Base-by-base conservation (phyloP, 1,140 invertebrate genomes). In the Neotoxoptera formosana region DNA sequence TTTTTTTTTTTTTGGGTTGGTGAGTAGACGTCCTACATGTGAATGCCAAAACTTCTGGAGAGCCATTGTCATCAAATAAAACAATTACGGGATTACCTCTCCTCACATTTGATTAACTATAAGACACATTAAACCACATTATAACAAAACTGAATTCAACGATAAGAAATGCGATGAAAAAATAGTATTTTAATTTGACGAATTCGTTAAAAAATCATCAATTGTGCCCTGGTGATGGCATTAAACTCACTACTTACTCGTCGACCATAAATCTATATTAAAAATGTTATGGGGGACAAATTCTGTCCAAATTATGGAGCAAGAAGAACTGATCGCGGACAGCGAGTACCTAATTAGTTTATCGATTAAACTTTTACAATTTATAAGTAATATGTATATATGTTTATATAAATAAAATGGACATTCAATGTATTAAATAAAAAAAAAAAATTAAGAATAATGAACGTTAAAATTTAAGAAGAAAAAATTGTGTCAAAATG, bases 71-170 rank as follows among this genome's bases (percentile, higher is more conserved):
- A 7, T n/a, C 56, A 20, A 90, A 45, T 30, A 60, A 41, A 20
- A 51, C 25, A n/a, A 41, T 21, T 14, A 23, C 25, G 7, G 1
- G 11, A 0, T 67, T 67, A 41, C 89, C 89, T 8, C 53, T 90
- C 9, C 56, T 90, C 14, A 90, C 89, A 14, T 90, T 90, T 30
- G 89, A 90, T 41, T 90, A 90, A 47, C 20, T 53, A 11, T 76
- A 76, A 76, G 17, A 14, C 51, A 21, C 20, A 53, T 53, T 53
- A 53, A 23, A 53, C 51, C 14, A 53, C 20, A 3, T 53, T 21
- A 21, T 53, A 53, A 0, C 21, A 53, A 53, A 53, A 23, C 21
- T 53, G 21, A 7, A 23, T 53, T 53, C 51, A 14, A n/a, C 30
- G 17, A n/a, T n/a, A 76, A 76, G 4, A n/a, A n/a, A 76, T n/a